Conservation (phyloP, 2,797 vertebrate genomes). For the Taeniopygia guttata region DNA sequence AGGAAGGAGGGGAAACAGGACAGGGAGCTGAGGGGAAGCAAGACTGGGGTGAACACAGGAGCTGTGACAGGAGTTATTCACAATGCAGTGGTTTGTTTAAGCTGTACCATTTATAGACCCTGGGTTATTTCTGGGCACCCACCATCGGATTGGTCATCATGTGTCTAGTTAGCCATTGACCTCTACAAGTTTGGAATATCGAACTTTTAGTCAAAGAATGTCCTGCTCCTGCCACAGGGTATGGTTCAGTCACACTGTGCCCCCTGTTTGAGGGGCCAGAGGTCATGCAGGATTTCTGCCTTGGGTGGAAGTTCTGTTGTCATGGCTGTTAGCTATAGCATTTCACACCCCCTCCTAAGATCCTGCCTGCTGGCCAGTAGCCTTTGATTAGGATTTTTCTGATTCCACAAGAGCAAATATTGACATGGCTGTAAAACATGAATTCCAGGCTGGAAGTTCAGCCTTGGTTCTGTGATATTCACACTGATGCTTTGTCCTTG, state of each 20-base stretch:
- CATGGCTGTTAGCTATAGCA: neutral
- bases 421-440: neutral
- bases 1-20: neutral
- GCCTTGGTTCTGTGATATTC: neutral
- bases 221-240: neutral
- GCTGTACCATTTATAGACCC: neutral
- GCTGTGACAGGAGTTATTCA: neutral
- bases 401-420: neutral
- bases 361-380: neutral
- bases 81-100: neutral
- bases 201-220: neutral
- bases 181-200: neutral
- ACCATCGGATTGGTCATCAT: neutral
- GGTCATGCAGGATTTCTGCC: neutral
- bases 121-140: neutral
- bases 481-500: neutral
- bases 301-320: neutral
- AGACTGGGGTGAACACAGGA: neutral
- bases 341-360: neutral
- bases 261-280: neutral
- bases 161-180: neutral
- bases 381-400: neutral
- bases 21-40: neutral
- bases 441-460: neutral
- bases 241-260: neutral